Conservation (phyloP, 1,140 invertebrate genomes). For the Zelostemma sp. region DNA sequence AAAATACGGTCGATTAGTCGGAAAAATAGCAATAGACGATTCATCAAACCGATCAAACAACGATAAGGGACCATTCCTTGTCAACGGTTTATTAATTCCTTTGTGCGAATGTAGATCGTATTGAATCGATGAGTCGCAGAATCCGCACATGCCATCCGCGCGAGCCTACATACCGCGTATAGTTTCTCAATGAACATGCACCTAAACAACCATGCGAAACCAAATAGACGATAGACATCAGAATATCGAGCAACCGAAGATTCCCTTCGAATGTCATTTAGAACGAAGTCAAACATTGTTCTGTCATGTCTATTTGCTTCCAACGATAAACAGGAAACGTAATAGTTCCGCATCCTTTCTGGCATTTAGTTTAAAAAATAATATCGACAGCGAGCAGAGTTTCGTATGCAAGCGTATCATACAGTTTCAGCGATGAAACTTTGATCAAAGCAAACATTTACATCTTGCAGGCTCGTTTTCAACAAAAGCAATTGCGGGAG, state of each 20-base stretch:
- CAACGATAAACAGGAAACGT: slow-evolving; percentile 15
- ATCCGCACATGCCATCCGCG: slow-evolving; percentile 37
- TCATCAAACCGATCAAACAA: slow-evolving; percentile 14
- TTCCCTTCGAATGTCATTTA: slow-evolving; percentile 40
- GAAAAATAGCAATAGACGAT: background rate
- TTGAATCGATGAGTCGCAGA: slow-evolving; percentile 57
- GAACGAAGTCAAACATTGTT: slow-evolving; percentile 39
- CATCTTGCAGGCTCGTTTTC: slow-evolving; percentile 75
- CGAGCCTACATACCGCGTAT: slow-evolving; percentile 23
- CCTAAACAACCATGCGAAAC: slow-evolving; percentile 39
- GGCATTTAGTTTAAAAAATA: too few relatives aligned
- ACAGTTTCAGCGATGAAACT: slow-evolving; percentile 23
- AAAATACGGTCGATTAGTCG: too few relatives aligned
- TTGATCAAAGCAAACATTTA: background rate
- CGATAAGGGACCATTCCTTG: slow-evolving; percentile 14
- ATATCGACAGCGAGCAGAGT: too few relatives aligned
- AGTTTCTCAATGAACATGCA: slow-evolving; percentile 38
- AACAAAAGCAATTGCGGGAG: slow-evolving; percentile 80
- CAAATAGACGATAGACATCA: slow-evolving; percentile 33
- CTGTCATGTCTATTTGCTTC: slow-evolving; percentile 34
- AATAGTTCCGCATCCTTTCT: too few relatives aligned
- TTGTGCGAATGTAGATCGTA: slow-evolving; percentile 50
- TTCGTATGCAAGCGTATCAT: too few relatives aligned
- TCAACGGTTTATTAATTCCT: slow-evolving; percentile 60
- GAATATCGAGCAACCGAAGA: slow-evolving; percentile 32